Percentiles rank a stretch among this genome's conserved stretches.
Evolutionary conservation across 2,888 invertebrate species (phyloP).

Genomic region (Gonocerus acuteangulatus): DNA sequence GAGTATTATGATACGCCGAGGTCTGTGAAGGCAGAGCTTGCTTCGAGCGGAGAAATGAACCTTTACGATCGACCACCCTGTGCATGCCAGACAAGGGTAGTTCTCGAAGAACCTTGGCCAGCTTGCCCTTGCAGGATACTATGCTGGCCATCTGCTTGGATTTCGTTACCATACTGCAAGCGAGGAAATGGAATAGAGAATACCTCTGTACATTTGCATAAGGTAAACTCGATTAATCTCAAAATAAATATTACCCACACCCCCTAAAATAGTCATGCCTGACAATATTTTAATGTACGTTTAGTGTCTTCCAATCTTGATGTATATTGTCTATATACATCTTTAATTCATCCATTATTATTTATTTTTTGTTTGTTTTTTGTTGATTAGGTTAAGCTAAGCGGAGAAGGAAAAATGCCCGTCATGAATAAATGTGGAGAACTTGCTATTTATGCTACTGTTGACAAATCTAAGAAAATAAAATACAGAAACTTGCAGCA

Average conservation of each 20-base stretch:
- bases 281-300: no score
- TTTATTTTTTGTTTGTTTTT: no score
- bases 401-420: slow-evolving; percentile 53
- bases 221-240: slow-evolving; percentile 31
- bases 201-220: slow-evolving; percentile 42
- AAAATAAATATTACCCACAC: no score
- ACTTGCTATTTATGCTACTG: slow-evolving; percentile 61
- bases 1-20: slow-evolving; percentile 41
- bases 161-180: slow-evolving; percentile 55
- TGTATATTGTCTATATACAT: no score
- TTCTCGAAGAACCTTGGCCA: slow-evolving; percentile 33
- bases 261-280: no score
- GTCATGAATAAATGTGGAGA: slow-evolving; percentile 48
- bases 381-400: slow-evolving; percentile 43
- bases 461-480: slow-evolving; percentile 49
- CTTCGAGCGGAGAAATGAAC: slow-evolving; percentile 40
- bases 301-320: no score
- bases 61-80: slow-evolving; percentile 51
- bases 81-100: slow-evolving; percentile 32
- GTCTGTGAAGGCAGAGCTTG: slow-evolving; percentile 37
- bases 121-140: slow-evolving; percentile 47
- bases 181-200: slow-evolving; percentile 49
- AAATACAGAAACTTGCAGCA: slow-evolving; percentile 31
- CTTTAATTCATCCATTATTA: no score
- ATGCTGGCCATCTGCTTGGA: slow-evolving; percentile 57